These are phyloP conservation scores for Solenodon paradoxus DNA, from an alignment of 2,113 vertebrate genomes.

Conservation along the genomic window DNA sequence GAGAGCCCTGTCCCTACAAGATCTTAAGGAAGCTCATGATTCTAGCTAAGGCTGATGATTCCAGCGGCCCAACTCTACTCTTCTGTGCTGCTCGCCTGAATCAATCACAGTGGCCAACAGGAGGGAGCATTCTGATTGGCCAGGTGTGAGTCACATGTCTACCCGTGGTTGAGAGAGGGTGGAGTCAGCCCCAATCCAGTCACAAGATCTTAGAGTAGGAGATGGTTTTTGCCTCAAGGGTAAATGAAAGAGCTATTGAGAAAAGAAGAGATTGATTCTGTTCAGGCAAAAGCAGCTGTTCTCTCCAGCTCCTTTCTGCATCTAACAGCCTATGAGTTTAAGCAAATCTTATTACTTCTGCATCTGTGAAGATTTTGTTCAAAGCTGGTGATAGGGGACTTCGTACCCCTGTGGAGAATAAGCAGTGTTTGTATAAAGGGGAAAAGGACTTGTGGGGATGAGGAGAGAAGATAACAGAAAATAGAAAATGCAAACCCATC, in stretches of 20 bases:
- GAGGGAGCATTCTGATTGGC: background rate
- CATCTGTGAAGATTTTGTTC: background rate
- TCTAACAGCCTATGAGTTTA: background rate
- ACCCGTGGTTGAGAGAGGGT: background rate
- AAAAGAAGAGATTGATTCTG: background rate
- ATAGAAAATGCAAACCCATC: slow-evolving; percentile 13
- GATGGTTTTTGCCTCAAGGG: background rate
- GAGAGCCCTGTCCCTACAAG: background rate
- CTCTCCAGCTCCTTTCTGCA: background rate
- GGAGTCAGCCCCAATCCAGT: background rate
- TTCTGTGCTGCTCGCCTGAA: background rate
- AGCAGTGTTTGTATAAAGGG: background rate
- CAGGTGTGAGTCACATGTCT: background rate
- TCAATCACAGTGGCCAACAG: background rate
- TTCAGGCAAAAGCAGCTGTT: background rate
- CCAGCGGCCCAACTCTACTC: background rate
- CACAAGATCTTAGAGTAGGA: background rate
- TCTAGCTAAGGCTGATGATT: background rate
- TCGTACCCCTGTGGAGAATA: background rate
- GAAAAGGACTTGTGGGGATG: background rate
- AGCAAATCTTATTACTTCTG: background rate
- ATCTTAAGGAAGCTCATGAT: background rate
- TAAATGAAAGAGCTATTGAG: background rate
- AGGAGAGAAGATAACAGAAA: slow-evolving; percentile 1
- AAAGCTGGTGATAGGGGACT: background rate